Percentiles rank a stretch among this genome's conserved stretches.
phyloP scores from a whole-genome alignment of 1,140 invertebrate genomes.

The Diachasmimorpha longicaudata region DNA sequence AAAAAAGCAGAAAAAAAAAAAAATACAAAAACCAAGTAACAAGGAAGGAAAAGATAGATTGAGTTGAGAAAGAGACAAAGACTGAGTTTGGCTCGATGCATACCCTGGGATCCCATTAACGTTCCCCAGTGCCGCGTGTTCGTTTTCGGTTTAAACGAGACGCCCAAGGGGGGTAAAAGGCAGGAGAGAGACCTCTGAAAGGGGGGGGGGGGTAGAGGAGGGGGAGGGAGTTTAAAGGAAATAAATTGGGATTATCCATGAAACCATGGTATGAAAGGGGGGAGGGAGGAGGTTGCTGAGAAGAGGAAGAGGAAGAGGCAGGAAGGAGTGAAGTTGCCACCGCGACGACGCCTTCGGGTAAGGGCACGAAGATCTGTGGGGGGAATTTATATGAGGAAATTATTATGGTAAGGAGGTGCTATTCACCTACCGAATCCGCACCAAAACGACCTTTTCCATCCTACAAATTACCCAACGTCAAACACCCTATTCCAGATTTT shows the following conservation, averaged over 20 bases:
- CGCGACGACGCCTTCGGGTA: slow-evolving; percentile 13
- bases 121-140: neutral
- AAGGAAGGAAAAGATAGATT: slow-evolving; percentile 5
- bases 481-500: neutral
- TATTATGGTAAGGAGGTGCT: slow-evolving; percentile 6
- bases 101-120: slow-evolving; percentile 15
- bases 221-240: slow-evolving; percentile 3
- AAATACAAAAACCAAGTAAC: neutral
- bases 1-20: neutral
- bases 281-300: neutral
- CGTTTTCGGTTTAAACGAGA: slow-evolving; percentile 8
- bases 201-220: neutral
- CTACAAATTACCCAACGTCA: neutral
- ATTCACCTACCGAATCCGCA: neutral
- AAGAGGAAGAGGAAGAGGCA: neutral
- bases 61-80: slow-evolving; percentile 9
- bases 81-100: slow-evolving; percentile 6
- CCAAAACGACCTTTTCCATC: neutral
- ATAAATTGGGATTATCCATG: slow-evolving; percentile 17
- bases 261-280: neutral
- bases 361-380: neutral
- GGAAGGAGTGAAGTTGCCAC: neutral
- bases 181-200: neutral
- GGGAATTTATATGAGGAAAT: slow-evolving; percentile 16
- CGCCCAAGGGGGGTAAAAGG: neutral